These are phyloP conservation scores for Rhinogobius similis DNA, from an alignment of 2,113 vertebrate genomes.

Conservation along the genomic window DNA sequence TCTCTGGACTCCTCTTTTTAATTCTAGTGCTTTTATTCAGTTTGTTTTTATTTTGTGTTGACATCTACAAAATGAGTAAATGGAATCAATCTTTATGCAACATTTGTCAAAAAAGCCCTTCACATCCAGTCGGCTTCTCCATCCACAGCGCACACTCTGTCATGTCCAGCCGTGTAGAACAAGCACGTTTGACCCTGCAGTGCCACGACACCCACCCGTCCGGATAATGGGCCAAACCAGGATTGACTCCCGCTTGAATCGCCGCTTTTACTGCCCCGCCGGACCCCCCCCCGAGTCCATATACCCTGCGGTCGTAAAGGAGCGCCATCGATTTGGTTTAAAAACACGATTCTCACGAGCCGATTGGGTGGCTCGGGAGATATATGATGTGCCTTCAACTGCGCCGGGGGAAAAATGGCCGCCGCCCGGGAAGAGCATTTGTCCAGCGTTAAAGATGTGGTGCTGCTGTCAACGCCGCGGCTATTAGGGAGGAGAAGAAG, in stretches of 20 bases:
- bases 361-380: constrained; percentile 91
- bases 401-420: constrained; percentile 87
- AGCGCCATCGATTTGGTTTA: constrained; percentile 93
- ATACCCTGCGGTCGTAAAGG: constrained; percentile 77
- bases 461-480: constrained; percentile 83
- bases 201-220: constrained; percentile 40
- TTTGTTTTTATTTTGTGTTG: no score
- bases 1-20: no score
- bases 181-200: constrained; percentile 27
- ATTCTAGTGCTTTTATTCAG: no score
- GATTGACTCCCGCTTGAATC: constrained; percentile 34
- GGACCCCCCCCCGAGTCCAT: constrained; percentile 9
- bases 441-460: constrained; percentile 86
- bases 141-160: neutral
- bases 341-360: constrained; percentile 91
- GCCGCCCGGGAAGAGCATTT: constrained; percentile 88
- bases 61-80: no score
- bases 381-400: constrained; percentile 93
- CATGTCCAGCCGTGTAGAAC: constrained; percentile 28
- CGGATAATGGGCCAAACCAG: constrained; percentile 23
- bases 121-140: neutral
- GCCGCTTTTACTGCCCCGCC: constrained; percentile 45
- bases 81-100: neutral
- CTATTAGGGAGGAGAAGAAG: constrained; percentile 72
- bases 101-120: neutral